Evolutionary conservation across 2,113 vertebrate species (phyloP), one percentile per base, ranked within the genome.

Genomic region (Oncorhynchus nerka): DNA sequence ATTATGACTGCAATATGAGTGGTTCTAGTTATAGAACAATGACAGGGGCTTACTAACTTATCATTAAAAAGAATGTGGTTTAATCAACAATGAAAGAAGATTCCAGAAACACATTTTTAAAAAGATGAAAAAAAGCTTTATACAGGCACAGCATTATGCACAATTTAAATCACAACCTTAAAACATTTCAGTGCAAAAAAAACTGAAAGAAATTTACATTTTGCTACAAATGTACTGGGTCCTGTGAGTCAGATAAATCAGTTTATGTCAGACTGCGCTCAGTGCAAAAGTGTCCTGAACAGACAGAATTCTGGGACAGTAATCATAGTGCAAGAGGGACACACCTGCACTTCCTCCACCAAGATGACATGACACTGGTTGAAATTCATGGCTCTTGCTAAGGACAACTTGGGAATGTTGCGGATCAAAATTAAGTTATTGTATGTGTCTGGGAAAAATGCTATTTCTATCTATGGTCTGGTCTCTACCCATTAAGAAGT

Each of bases 221-320:
- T 75, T 93, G 97, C 96, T 98, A 98, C 97, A 97, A 90, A 79
- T 88, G 88, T 1, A 95, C 97, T 97, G 96, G 96, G 96, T 96
- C 92, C 85, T 90, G 82, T 88, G 87, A 91, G 92, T 94, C 92
- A 59, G 83, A 76, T 85, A 59, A 81, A 77, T 85, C 82, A 86
- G 86, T 80, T 87, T 75, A 80, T 83, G 86, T 71, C 75, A 73
- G 49, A 70, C 75, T 75, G 51, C 72, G 84, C 80, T 87, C 92
- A 84, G 84, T 84, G 89, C 87, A 87, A 81, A 78, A 68, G 75
- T 79, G 72, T 51, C 76, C 30, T 80, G 49, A 90, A 89, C 87
- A 86, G 83, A 87, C 75, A 62, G 74, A 83, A 80, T 87, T 88
- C 78, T 75, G 39, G 83, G 73, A 91, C 87, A 86, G 89, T 90